These are phyloP conservation scores for Sylvilagus floridanus DNA, from an alignment of 2,797 vertebrate species.

Conservation along the genomic window DNA sequence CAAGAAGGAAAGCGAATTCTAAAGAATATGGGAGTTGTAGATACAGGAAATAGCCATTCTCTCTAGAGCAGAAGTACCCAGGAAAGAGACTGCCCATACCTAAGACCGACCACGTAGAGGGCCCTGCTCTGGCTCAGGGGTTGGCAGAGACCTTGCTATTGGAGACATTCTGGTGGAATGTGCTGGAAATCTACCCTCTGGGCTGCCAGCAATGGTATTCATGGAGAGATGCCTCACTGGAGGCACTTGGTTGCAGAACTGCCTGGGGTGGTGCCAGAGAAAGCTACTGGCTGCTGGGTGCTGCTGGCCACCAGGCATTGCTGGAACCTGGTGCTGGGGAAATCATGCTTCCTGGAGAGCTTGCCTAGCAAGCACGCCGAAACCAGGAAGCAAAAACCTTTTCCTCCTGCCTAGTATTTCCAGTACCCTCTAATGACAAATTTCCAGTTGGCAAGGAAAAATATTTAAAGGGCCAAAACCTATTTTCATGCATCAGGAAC, in stretches of 20 bases:
- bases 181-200: neutral
- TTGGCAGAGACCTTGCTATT: neutral
- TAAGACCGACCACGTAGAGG: neutral
- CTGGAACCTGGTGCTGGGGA: neutral
- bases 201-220: neutral
- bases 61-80: neutral
- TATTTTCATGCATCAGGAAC: constrained; percentile 3
- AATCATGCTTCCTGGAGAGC: neutral
- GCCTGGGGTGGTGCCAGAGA: neutral
- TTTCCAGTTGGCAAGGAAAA: constrained; percentile 10
- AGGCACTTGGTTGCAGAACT: neutral
- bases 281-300: neutral
- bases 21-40: neutral
- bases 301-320: neutral
- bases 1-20: constrained; percentile 1
- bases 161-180: neutral
- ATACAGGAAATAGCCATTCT: neutral
- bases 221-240: neutral
- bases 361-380: neutral
- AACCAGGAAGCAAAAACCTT: constrained; percentile 36
- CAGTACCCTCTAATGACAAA: constrained; percentile 43
- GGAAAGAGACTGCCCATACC: neutral
- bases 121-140: neutral
- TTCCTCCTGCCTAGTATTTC: neutral
- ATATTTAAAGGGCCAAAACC: neutral